Evolutionary conservation across 37 sponge, comb jelly and placozoan genomes (phyloP), one percentile per base, ranked within the genome.

Genomic region (Eunapius fragilis): DNA sequence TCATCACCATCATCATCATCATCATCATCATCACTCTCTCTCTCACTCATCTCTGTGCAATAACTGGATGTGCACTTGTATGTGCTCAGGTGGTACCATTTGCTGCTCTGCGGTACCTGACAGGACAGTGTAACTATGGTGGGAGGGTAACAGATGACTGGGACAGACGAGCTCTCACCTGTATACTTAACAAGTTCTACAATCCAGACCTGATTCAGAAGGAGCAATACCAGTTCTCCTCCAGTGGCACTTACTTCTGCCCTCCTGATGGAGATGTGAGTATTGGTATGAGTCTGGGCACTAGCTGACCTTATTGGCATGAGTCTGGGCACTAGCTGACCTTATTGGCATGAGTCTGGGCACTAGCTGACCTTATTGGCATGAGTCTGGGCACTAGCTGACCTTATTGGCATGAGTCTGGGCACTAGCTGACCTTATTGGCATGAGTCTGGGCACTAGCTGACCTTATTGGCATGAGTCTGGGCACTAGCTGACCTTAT

Each of bases 51-150:
- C n/a, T n/a, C n/a, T n/a, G 32, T n/a, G 37, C n/a, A 25, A 31
- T 69, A 24, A 34, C 24, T 10, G 2, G 38, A 26, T 37, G 30
- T 72, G 14, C 58, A 58, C 58, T 58, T 58, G 14, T 58, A 24
- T 37, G 25, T 41, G 10, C 74, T 0, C 86, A 97, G 97, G 93
- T 94, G 28, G 88, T 97, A n/a, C 99, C 96, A 67, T 93, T 95
- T 79, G 96, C 91, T 75, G 99, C 99, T 14, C 75, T 99, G 71
- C 82, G 80, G 47, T 99, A 99, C 89, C 84, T 99, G 49, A 97
- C 99, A 50, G 99, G 99, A 1, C 97, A 99, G 84, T 99, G 99
- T 77, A 99, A 99, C 90, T 99, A 99, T 81, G 99, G 99, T 75
- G 99, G 99, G 0, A 88, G 99, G 69, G 99, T 99, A 74, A 99